A percentile compares a stretch with the other conserved stretches of the same genome.
Conservation (phyloP, 2,113 vertebrate species). For the Ophiodon elongatus region DNA sequence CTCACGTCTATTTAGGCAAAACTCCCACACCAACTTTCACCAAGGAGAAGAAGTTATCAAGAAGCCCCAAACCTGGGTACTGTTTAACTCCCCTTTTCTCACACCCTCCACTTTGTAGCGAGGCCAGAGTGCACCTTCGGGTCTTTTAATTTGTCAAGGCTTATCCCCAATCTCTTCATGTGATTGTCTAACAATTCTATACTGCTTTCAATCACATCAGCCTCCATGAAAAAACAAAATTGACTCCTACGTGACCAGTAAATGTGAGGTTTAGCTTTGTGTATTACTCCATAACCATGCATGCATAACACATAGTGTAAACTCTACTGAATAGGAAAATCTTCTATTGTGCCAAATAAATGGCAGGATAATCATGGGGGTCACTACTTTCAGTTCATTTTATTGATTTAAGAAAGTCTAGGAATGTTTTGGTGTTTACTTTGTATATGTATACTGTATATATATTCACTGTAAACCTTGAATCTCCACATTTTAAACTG, state of each 20-base stretch:
- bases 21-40: conserved; percentile 74
- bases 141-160: conserved; percentile 57
- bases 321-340: conserved; percentile 16
- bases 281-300: conserved; percentile 24
- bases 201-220: conserved; percentile 70
- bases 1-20: conserved; percentile 70
- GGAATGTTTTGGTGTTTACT: not conserved
- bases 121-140: conserved; percentile 70
- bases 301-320: conserved; percentile 20
- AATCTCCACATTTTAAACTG: not conserved
- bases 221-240: conserved; percentile 45
- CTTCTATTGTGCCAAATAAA: not conserved
- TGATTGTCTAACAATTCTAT: conserved; percentile 63
- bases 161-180: conserved; percentile 64
- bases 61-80: conserved; percentile 63
- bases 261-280: conserved; percentile 60
- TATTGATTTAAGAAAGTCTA: not conserved
- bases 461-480: not conserved
- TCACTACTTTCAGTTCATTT: not conserved
- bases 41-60: conserved; percentile 56
- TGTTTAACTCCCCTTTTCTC: conserved; percentile 74
- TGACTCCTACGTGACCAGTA: conserved; percentile 60
- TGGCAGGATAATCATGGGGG: not conserved
- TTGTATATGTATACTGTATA: not conserved
- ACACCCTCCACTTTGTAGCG: conserved; percentile 71